Percentiles rank a stretch among this genome's conserved stretches.
Evolutionary conservation across 2,797 vertebrate species (phyloP).

Genomic region (Halcyon badia): DNA sequence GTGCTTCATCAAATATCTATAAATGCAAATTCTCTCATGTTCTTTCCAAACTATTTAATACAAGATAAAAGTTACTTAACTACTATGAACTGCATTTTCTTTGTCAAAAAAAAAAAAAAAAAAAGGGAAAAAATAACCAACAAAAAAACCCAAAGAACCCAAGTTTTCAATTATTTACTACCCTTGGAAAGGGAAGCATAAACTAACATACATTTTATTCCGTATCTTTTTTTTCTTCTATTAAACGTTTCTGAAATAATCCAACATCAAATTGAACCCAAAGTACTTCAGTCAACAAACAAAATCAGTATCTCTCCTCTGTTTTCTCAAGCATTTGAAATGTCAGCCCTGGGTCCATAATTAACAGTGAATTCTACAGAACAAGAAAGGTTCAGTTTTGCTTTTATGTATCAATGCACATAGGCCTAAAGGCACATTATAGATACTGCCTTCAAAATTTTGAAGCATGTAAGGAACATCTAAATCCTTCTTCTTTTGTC

Average conservation of each 20-base stretch:
- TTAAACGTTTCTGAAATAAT: not conserved
- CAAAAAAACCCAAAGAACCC: too few relatives aligned
- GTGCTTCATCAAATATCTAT: not conserved
- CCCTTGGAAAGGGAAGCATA: not conserved
- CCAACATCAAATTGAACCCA: not conserved
- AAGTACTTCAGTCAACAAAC: not conserved
- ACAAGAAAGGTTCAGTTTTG: not conserved
- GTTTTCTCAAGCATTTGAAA: not conserved
- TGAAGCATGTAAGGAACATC: not conserved
- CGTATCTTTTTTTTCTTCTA: not conserved
- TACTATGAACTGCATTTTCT: not conserved
- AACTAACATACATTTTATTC: not conserved
- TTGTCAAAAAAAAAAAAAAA: not conserved
- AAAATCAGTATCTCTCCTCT: not conserved
- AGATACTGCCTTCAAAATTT: not conserved
- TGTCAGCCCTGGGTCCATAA: not conserved
- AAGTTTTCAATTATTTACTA: not conserved
- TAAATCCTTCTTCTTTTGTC: not conserved
- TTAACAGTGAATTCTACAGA: not conserved
- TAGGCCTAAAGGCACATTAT: not conserved
- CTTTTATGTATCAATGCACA: not conserved
- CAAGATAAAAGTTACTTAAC: not conserved
- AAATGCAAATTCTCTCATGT: not conserved
- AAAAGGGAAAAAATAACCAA: too few relatives aligned
- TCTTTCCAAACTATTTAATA: not conserved